Evolutionary conservation across 2,113 vertebrate genomes (phyloP), one percentile per base, ranked within the genome.

Genomic region (Oreocharis arfaki): DNA sequence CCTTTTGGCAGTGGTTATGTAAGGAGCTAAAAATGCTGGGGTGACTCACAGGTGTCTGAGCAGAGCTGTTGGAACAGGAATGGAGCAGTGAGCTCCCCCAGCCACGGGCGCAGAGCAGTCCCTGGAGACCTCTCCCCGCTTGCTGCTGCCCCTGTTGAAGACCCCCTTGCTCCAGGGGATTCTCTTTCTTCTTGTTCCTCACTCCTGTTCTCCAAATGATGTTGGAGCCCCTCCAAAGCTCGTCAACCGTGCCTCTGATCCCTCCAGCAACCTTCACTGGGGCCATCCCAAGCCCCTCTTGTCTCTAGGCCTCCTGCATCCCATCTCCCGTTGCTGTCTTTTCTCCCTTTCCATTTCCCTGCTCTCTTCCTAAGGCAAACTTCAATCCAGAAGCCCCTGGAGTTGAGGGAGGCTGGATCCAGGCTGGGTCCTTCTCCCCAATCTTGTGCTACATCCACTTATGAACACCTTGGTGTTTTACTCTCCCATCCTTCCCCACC

Each of bases 1-100:
- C 97, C 97, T 97, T 30, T 91, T 93, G 95, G 97, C 96, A 76
- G 28, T 87, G 6, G 39, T 95, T 95, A 84, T 93, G 95, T 95
- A 95, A 97, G 86, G 64, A 93, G 76, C 90, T 91, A 96, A 95
- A 89, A 61, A 90, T 89, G 93, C 74, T 33, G 80, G 24, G 5
- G 11, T 97, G 97, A 97, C 59, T 97, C 97, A 97, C 55, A 3
- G 4, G 19, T 84, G 86, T 82, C 92, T 94, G 94, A 92, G 60
- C 65, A 73, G 96, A 97, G 95, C 90, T 97, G 96, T 90, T 94
- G 1, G 16, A 64, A 92, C 94, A 96, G 55, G 95, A 95, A 47
- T 0, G 52, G 47, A 1, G 22, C 76, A 7, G 41, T 0, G 35
- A 75, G 42, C 6, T 79, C 32, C 49, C 68, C 49, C 69, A 59